phyloP scores from a whole-genome alignment of 2,888 invertebrate genomes.

The Phoenoteleia sp. region DNA sequence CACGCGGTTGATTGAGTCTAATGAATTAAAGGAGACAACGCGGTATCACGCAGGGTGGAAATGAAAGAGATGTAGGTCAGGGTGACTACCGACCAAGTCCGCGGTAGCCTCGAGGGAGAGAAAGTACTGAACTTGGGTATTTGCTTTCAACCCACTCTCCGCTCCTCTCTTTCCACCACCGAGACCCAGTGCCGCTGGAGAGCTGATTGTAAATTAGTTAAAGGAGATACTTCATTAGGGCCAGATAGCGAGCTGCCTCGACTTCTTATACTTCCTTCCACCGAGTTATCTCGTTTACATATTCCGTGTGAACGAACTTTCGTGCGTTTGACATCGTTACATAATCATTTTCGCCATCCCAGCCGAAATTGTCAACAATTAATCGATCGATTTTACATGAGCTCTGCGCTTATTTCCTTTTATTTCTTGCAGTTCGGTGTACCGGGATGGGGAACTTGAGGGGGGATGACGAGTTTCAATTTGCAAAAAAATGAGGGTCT shows the following conservation, averaged over 20 bases:
- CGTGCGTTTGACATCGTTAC: constrained; percentile 19
- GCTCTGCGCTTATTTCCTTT: not conserved
- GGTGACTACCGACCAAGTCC: constrained; percentile 77
- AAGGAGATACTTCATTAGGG: constrained; percentile 85
- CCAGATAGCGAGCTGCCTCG: constrained; percentile 75
- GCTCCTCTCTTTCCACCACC: constrained; percentile 66
- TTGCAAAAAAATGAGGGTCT: constrained; percentile 60
- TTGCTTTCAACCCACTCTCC: constrained; percentile 73
- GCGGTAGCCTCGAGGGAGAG: constrained; percentile 76
- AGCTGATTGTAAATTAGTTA: constrained; percentile 86
- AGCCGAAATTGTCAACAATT: constrained; percentile 11
- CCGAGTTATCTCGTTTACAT: constrained; percentile 60
- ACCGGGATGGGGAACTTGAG: too few species aligned
- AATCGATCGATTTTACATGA: constrained; percentile 11
- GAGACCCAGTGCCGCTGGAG: constrained; percentile 74
- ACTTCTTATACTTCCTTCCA: constrained; percentile 66
- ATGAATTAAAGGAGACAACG: constrained; percentile 84
- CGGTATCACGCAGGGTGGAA: constrained; percentile 78
- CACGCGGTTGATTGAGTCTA: constrained; percentile 85
- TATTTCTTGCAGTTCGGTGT: too few species aligned
- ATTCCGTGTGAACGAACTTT: constrained; percentile 61
- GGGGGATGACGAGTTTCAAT: constrained; percentile 69
- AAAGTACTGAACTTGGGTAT: constrained; percentile 82
- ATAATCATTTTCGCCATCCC: not conserved
- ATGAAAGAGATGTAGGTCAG: constrained; percentile 85